A percentile compares a stretch with the other conserved stretches of the same genome.
Conservation (phyloP, 2,888 invertebrate genomes). For the Nephrotoma flavescens region DNA sequence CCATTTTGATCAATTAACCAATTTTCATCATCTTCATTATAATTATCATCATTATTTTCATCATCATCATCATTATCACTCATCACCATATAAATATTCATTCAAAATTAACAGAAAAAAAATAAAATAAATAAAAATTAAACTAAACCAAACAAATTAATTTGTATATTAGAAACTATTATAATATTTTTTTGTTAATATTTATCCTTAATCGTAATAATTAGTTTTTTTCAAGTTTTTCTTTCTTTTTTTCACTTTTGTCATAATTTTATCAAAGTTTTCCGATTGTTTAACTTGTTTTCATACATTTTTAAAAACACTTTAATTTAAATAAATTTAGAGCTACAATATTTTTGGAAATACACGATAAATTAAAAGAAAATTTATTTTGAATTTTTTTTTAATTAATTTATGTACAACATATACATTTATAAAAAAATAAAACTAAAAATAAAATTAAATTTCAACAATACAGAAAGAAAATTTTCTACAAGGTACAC, state of each 20-base stretch:
- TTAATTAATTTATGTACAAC: background rate
- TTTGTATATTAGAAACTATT: background rate
- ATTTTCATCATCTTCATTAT: slow-evolving; percentile 3
- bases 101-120: background rate
- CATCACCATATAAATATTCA: slow-evolving; percentile 4
- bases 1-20: slow-evolving; percentile 4
- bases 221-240: background rate
- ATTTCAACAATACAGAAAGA: background rate
- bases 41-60: slow-evolving; percentile 1
- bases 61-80: slow-evolving; percentile 1
- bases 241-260: background rate
- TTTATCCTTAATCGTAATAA: background rate
- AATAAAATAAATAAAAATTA: background rate
- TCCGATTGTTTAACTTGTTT: background rate
- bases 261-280: background rate
- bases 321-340: background rate
- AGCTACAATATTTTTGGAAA: background rate
- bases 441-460: background rate
- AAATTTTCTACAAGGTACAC: slow-evolving; percentile 1
- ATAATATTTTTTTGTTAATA: background rate
- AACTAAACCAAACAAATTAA: background rate
- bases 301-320: background rate
- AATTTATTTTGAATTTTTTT: background rate
- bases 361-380: background rate
- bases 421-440: background rate